Evolutionary conservation across 2,888 invertebrate species (phyloP).

Genomic region (Oligia fasciuncula): DNA sequence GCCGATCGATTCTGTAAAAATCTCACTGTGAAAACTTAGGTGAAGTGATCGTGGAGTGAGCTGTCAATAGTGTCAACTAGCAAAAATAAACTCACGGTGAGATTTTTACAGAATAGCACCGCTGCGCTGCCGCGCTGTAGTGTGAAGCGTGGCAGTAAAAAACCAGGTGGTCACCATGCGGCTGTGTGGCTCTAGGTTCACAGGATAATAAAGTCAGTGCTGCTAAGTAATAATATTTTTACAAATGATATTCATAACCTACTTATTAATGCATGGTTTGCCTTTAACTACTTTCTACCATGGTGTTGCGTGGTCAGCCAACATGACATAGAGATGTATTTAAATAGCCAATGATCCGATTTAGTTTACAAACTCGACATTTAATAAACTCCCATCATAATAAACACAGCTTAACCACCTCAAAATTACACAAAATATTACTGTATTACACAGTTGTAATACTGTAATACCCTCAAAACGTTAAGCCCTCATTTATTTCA

Average conservation of each 20-base stretch:
- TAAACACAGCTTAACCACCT: conserved; percentile 30
- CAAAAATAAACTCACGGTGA: too few relatives aligned
- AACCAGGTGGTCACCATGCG: not conserved
- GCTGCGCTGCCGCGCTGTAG: too few relatives aligned
- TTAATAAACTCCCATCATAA: conserved; percentile 25
- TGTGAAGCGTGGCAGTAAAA: too few relatives aligned
- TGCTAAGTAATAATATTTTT: not conserved
- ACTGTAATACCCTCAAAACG: conserved; percentile 25
- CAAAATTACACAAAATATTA: conserved; percentile 43
- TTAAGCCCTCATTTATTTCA: conserved; percentile 53
- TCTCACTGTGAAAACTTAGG: too few relatives aligned
- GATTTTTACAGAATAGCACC: too few relatives aligned
- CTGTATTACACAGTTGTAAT: conserved; percentile 24
- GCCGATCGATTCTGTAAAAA: too few relatives aligned
- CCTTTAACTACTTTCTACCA: not conserved
- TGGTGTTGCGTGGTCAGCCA: not conserved
- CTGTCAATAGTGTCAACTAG: too few relatives aligned
- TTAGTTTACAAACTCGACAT: conserved; percentile 35
- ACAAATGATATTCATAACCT: not conserved
- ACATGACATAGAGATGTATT: not conserved
- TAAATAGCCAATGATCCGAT: conserved; percentile 28
- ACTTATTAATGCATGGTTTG: not conserved
- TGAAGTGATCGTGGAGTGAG: too few relatives aligned
- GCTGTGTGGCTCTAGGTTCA: not conserved
- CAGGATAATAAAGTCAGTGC: not conserved